Percentiles rank a stretch among this genome's conserved stretches.
phyloP scores from a whole-genome alignment of 2,888 invertebrate species.

The Callosobruchus maculatus region DNA sequence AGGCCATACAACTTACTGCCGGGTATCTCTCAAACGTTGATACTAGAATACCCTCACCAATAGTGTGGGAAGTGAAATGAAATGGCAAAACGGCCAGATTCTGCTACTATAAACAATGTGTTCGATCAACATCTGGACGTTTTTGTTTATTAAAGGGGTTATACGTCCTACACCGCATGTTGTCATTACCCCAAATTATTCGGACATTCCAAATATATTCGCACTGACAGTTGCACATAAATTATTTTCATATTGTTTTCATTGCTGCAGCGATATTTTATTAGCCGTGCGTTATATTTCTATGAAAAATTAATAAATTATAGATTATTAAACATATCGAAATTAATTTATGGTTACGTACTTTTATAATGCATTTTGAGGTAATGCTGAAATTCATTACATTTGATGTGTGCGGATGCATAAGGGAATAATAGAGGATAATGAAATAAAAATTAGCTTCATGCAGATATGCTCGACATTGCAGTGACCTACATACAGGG shows the following conservation, averaged over 20 bases:
- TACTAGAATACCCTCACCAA: too few relatives aligned
- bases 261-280: not conserved
- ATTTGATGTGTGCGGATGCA: not conserved
- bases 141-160: not conserved
- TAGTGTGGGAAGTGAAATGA: too few relatives aligned
- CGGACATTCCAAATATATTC: not conserved
- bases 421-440: not conserved
- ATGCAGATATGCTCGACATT: not conserved
- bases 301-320: not conserved
- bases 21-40: too few relatives aligned
- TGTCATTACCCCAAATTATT: not conserved
- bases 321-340: not conserved
- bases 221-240: not conserved
- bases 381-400: not conserved
- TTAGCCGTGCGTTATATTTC: not conserved
- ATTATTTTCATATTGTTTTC: not conserved
- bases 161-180: not conserved
- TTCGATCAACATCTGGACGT: not conserved
- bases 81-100: too few relatives aligned
- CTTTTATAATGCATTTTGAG: not conserved
- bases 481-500: not conserved
- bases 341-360: not conserved
- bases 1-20: too few relatives aligned
- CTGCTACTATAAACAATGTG: too few relatives aligned
- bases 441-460: not conserved